Evolutionary conservation across 53 echinoderm and acorn worm genomes (phyloP).

Genomic region (Patiria pectinifera): DNA sequence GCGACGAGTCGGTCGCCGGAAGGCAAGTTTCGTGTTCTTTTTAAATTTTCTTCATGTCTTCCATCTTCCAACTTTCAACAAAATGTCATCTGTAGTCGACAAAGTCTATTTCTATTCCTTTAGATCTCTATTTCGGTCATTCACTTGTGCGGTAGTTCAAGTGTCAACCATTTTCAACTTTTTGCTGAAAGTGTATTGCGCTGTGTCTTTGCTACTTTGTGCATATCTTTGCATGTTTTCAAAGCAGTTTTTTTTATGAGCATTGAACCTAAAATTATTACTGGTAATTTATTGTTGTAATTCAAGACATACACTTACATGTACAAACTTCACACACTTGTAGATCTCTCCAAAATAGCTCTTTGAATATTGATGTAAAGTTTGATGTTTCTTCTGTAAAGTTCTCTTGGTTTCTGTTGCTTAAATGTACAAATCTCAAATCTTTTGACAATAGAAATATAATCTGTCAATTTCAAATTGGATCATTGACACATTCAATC

Average conservation of each 20-base stretch:
- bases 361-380: too few species aligned
- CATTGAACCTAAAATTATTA: too few species aligned
- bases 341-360: too few species aligned
- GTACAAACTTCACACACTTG: too few species aligned
- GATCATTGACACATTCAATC: too few species aligned
- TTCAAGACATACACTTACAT: too few species aligned
- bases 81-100: neutral
- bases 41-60: neutral
- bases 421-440: too few species aligned
- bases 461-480: too few species aligned
- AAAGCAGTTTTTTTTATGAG: neutral
- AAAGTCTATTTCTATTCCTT: neutral
- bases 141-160: neutral
- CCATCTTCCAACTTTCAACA: neutral
- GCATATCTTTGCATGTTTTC: neutral
- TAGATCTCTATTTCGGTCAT: neutral
- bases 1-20: conserved; percentile 82
- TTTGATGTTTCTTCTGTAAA: too few species aligned
- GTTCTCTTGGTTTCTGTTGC: too few species aligned
- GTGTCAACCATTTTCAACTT: neutral
- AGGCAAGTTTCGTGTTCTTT: conserved; percentile 68
- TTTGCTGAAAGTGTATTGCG: neutral
- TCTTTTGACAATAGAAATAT: too few species aligned
- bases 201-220: neutral
- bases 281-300: too few species aligned